Evolutionary conservation across 2,888 invertebrate genomes (phyloP), one percentile per base, ranked within the genome.

Genomic region (Antheraea yamamai): DNA sequence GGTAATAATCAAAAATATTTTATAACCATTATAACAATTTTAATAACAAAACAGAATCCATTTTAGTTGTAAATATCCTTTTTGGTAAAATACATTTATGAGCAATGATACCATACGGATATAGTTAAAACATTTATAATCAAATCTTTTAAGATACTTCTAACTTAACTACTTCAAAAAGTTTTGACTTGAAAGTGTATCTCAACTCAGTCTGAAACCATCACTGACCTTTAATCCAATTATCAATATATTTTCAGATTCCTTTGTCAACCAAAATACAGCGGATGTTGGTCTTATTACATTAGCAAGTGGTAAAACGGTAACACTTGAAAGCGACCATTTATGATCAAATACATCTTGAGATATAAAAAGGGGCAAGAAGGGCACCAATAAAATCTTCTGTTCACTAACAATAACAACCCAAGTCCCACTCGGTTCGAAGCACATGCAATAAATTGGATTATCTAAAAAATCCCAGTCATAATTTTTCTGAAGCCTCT

Each of bases 391-490:
- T 51, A 95, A 83, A 10, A 95, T 86, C 80, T 94, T 94, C 78
- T 92, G 92, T 86, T 95, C 95, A 90, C 96, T 96, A 76, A 96
- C 92, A 79, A 96, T 95, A 39, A 97, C 91, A 47, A 97, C 92
- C 97, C 97, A 97, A 68, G 96, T 96, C 75, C 98, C 98, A 77
- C 97, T 96, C 1, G 97, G 97, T 92, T 98, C 98, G 90, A 98
- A 98, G 88, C 98, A 97, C 88, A 98, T 94, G 85, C 96, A 96
- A 86, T 96, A 95, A 76, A 97, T 95, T 61, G 92, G 93, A 88
- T 94, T 94, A 79, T 94, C 93, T 47, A 91, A 76, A 78, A 93
- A 94, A 85, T 95, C 94, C 95, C 95, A 95, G 79, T 94, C 92
- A 79, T 91, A 92, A 80, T 87, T 90, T 78, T 88, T 91, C 77